Evolutionary conservation across 2,888 invertebrate species (phyloP), one percentile per base, ranked within the genome.

Genomic region (Agelastica alni): DNA sequence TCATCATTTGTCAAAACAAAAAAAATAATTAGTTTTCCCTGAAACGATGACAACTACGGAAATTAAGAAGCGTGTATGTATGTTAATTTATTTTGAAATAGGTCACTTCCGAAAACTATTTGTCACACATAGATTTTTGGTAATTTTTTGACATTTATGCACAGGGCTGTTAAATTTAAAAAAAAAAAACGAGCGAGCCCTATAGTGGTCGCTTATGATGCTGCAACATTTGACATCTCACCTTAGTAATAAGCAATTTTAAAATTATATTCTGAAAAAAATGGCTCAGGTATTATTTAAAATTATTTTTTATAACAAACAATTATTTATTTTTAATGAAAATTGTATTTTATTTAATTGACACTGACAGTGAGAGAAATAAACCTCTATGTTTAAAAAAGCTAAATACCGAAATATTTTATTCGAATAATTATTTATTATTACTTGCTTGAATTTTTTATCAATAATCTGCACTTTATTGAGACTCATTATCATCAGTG

Each of bases 1-100:
- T 44, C 49, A 51, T 42, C 36, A 39, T 39, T 42, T 51, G 55
- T 56, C 46, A n/a, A n/a, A n/a, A n/a, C 37, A 43, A 53, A 55
- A 54, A 41, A 36, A 42, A 42, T 51, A 39, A 56, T 45, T 51
- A 51, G 32, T 34, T 22, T 46, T 37, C 17, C 30, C 22, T 34
- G 37, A 37, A 42, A 39, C 26, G 55, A 46, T 56, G 55, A 56
- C 55, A 56, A 43, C 30, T 17, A 17, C 43, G 51, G 51, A 56
- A 51, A 56, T 51, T 32, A 17, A 46, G 36, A 45, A 44, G n/a
- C n/a, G 28, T 52, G 26, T 22, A 12, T 17, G 31, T 28, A 17
- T 31, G 18, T 31, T 18, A 44, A 44, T 14, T 44, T 31, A n/a
- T 3, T 32, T 45, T 22, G 22, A 45, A 36, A 45, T 22, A 3